These are phyloP conservation scores for Amazona finschi DNA, from an alignment of 2,797 vertebrate species.

Conservation along the genomic window DNA sequence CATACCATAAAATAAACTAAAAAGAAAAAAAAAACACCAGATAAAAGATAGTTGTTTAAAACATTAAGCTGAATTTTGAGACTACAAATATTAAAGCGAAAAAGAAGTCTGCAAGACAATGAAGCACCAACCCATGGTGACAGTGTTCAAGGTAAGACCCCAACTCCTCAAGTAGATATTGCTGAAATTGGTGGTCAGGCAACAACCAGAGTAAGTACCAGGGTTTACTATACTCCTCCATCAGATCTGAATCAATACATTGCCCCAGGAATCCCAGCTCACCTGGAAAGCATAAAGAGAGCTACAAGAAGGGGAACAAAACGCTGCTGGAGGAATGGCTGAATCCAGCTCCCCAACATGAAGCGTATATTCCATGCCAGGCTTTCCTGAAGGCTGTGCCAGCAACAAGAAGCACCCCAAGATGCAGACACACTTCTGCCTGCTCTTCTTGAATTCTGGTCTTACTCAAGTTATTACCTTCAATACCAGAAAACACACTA, in stretches of 20 bases:
- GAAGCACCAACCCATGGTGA: rapidly evolving
- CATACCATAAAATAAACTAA: not conserved
- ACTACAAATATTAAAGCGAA: not conserved
- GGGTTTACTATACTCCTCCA: not conserved
- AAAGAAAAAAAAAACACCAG: not conserved
- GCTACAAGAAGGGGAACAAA: not conserved
- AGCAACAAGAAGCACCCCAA: rapidly evolving
- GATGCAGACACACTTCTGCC: not conserved
- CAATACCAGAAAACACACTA: not conserved
- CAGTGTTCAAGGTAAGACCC: not conserved
- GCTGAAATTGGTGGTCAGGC: not conserved
- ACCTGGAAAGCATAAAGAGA: not conserved
- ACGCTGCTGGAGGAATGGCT: not conserved
- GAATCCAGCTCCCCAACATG: not conserved
- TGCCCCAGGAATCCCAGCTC: not conserved
- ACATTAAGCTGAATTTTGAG: not conserved
- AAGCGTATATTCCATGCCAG: not conserved
- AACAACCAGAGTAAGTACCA: not conserved
- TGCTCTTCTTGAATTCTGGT: not conserved
- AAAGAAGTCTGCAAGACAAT: not conserved
- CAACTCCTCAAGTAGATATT: rapidly evolving
- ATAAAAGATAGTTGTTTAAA: not conserved
- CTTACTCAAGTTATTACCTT: not conserved
- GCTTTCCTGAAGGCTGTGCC: not conserved
- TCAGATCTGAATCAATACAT: rapidly evolving